Evolutionary conservation across 2,888 invertebrate genomes (phyloP), one percentile per base, ranked within the genome.

Genomic region (Horisme vitalbata): DNA sequence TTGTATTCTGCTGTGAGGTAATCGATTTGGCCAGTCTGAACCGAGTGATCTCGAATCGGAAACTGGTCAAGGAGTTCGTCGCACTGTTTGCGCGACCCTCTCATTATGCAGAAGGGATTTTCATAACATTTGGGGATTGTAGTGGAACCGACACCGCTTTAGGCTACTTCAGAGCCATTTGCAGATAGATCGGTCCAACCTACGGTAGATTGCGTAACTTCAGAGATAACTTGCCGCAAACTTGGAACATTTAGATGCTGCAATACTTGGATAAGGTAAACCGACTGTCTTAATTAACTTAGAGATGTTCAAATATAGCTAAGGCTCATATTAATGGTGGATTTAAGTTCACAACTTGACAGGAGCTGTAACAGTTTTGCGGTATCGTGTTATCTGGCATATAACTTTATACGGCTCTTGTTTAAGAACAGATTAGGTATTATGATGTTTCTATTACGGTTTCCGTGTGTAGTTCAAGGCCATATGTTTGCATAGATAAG

Each of bases 191-290:
- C 77, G 83, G 78, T 73, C 71, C 79, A 72, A 80, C 82, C 82
- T 81, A 80, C 46, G 82, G 82, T 84, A 85, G 81, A 87, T 86
- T 81, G 82, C 75, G 57, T 68, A 88, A 88, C 82, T 87, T 87
- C 69, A 71, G 67, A 83, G 78, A 87, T 88, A 87, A 83, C 85
- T 86, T 76, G 72, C 71, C 75, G 60, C 51, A 74, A 88, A 89
- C 86, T 89, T 86, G 64, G 79, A 75, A 80, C 85, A 75, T 85
- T 87, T 85, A 86, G 85, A 83, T 77, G 77, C 79, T 82, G 78
- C 83, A 84, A 81, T 83, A 83, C 78, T 84, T 71, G 74, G 83
- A 85, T 84, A 83, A 85, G 80, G 82, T 87, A 83, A 79, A 83
- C 80, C 79, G 75, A 76, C 77, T 81, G 79, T 74, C 77, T 79